Percentiles rank a stretch among this genome's conserved stretches.
These are phyloP conservation scores for Crypturellus undulatus DNA, from an alignment of 2,113 vertebrate species.

Conservation along the genomic window DNA sequence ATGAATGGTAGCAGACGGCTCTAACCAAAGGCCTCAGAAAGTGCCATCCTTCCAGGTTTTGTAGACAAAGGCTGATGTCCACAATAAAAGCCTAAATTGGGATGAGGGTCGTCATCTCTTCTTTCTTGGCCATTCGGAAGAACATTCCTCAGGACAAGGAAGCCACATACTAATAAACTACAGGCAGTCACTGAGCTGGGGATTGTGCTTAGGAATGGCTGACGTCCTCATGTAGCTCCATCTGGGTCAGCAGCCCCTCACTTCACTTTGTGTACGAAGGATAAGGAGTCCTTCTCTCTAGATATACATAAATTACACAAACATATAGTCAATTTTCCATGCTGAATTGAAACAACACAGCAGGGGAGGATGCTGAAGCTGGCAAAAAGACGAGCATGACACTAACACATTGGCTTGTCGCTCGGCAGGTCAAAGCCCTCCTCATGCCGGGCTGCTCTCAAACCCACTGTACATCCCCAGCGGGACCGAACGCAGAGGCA, in stretches of 20 bases:
- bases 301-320: not conserved
- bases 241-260: accelerated
- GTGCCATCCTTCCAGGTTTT: not conserved
- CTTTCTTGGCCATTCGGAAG: not conserved
- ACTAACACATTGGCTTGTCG: not conserved
- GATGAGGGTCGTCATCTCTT: not conserved
- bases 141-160: not conserved
- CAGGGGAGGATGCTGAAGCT: constrained; percentile 19
- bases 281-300: not conserved
- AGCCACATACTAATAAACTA: not conserved
- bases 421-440: not conserved
- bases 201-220: not conserved
- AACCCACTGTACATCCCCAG: not conserved
- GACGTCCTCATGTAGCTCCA: not conserved
- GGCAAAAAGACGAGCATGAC: not conserved
- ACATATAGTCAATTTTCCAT: not conserved
- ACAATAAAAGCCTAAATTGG: not conserved
- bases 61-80: not conserved
- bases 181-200: not conserved
- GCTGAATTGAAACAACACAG: not conserved
- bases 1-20: not conserved
- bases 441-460: not conserved
- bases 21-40: not conserved
- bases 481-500: not conserved
- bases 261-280: not conserved